Evolutionary conservation across 1,140 invertebrate species (phyloP), one percentile per base, ranked within the genome.

Genomic region (Pogonomyrmex barbatus): DNA sequence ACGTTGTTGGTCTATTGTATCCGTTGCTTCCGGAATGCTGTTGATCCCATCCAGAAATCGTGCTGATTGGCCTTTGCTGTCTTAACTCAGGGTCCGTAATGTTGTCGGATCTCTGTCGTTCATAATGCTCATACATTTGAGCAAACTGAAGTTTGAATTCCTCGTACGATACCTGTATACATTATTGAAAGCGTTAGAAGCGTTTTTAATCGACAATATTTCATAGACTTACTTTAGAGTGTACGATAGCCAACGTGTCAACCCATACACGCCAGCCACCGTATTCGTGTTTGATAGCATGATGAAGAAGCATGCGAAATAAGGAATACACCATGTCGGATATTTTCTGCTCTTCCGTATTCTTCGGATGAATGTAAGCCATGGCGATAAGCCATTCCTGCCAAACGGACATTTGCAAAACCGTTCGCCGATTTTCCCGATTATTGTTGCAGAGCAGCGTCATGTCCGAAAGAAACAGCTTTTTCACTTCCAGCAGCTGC

Each of bases 251-350:
- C 62, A 99, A 94, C 0, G 99, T 99, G 94, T 99, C 99, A 8
- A 99, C 99, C 99, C 99, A 99, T 10, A 99, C 99, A 89, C 99
- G 96, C 99, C 99, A 99, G 12, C 99, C 99, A n/a, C 99, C 99
- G 93, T 99, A 99, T 95, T 99, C 99, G 92, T 98, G 98, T 94
- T 99, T 99, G 79, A 99, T 99, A 17, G 99, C 99, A 94, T 99
- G 99, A 95, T 99, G 99, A 4, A 99, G 95, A 36, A 99, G 95
- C 98, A 99, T 99, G 4, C 98, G 96, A 95, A 99, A 99, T 76
- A 99, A 95, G 0, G 98, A 98, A 94, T 99, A 99, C 30, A 99
- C 99, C 98, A 99, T 99, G 92, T 99, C 99, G 0, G 98, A 99
- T 67, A 99, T 98, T 94, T 99, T 98, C 92, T 99, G 98, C 94